Evolutionary conservation across 2,888 invertebrate genomes (phyloP), one percentile per base, ranked within the genome.

Genomic region (Micoletzkya japonica): DNA sequence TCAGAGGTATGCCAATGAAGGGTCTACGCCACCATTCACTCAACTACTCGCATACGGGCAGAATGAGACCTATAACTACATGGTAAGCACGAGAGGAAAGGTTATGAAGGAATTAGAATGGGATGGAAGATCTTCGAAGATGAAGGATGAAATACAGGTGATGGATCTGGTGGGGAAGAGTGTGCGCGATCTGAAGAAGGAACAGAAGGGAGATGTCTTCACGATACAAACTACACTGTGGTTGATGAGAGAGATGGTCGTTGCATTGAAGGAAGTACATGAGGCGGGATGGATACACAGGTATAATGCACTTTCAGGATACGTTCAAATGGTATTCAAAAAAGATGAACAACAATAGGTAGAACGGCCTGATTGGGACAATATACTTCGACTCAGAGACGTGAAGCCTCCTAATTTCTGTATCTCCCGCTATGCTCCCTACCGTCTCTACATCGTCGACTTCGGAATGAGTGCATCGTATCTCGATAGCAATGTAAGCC

Each of bases 331-430:
- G 10, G 39, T 17, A 10, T 10, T 39, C 7, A 39, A 17, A 7
- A 39, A 39, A 39, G 17, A 17, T 7, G 10, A 17, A 39, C 7
- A 17, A 10, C 10, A 39, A 39, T 39, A 6, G 14, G 24, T 14
- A 52, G 14, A n/a, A 52, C 52, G 14, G n/a, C 26, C 14, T 6
- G 14, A n/a, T 6, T 6, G n/a, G 6, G 24, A n/a, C 39, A 39
- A 39, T 39, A 39, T 50, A 1, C 37, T 34, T 14, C 57, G 20
- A 39, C 70, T 70, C 6, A 64, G 64, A 64, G 76, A 77, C 60
- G 75, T 81, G 28, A 81, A 81, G 69, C 80, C 81, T 32, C 74
- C 79, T 2, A 81, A 81, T 54, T 76, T 81, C 70, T 80, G 79
- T 64, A 61, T 81, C 54, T 76, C 75, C n/a, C 66, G 64, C n/a